Evolutionary conservation across 2,113 vertebrate species (phyloP).

Genomic region (Emberiza fucata): DNA sequence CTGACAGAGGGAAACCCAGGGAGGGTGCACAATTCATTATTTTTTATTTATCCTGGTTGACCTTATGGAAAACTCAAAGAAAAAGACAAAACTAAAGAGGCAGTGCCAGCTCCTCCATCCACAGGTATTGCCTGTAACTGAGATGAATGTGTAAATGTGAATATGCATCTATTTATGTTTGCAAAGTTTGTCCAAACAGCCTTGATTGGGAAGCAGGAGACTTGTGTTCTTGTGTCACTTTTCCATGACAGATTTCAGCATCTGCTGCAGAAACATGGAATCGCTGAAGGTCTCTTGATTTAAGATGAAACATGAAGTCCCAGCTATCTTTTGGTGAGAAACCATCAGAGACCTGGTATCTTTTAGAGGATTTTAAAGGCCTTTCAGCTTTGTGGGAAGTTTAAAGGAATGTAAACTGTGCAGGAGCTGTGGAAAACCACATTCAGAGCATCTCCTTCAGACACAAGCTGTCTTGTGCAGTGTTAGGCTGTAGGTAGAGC

Average conservation of each 20-base stretch:
- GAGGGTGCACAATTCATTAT: neutral
- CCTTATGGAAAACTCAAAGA: neutral
- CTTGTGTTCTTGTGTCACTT: neutral
- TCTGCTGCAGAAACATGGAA: neutral
- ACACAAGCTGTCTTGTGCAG: neutral
- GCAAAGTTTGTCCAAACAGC: neutral
- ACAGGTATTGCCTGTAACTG: neutral
- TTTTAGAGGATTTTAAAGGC: neutral
- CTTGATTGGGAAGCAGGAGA: neutral
- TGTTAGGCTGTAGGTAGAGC: fast-evolving
- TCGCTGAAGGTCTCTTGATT: neutral
- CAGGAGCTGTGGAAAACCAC: neutral
- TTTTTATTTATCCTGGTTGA: neutral
- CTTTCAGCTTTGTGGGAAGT: neutral
- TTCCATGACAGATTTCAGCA: neutral
- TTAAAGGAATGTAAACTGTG: neutral
- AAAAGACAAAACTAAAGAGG: neutral
- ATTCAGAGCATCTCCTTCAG: neutral
- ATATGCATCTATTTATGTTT: neutral
- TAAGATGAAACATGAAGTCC: neutral
- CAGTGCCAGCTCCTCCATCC: neutral
- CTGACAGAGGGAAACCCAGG: neutral
- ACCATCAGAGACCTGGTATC: neutral
- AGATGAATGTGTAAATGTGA: neutral
- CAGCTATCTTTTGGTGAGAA: neutral